Evolutionary conservation across 2,797 vertebrate genomes (phyloP), one percentile per base, ranked within the genome.

Genomic region (Neoniphon sammara): DNA sequence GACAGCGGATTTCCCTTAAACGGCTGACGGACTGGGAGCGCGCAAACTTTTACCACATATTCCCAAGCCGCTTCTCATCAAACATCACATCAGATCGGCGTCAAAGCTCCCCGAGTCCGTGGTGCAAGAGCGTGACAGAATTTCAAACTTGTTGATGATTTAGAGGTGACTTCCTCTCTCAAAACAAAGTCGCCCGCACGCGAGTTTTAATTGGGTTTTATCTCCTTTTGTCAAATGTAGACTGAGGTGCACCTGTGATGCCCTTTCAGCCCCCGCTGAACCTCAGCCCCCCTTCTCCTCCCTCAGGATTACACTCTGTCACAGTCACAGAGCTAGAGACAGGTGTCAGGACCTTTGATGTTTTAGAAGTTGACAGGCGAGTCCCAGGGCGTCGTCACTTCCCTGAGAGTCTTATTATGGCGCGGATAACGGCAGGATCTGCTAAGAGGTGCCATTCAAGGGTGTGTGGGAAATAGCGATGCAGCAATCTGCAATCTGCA

Each of bases 361-460:
- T 75, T 39, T 75, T 79, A 76, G 66, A 80, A 82, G 85, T 67
- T 90, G 87, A 88, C 87, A 85, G 81, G 77, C 14, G 55, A 76
- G 73, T 84, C 77, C 77, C 65, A 53, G 81, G 86, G 85, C 77
- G 73, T 76, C 81, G 84, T 82, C 83, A 72, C 82, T 78, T 75
- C 85, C 74, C 50, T 78, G 67, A 30, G 77, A 36, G 66, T 70
- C 75, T 85, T 88, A 89, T 89, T 73, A 55, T 58, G 25, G 78
- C 30, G 57, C 77, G 83, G 81, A 88, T 83, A 90, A 82, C 76
- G 66, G 85, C 64, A 11, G 73, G 81, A 85, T 87, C 83, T 86
- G 77, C 88, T 75, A 88, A 78, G 85, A 88, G 82, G 75, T 88
- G 87, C 67, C 89, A 85, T 76, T 89, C 80, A 82, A 82, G 83